Evolutionary conservation across 2,797 vertebrate genomes (phyloP).

Genomic region (Crocidura indochinensis): DNA sequence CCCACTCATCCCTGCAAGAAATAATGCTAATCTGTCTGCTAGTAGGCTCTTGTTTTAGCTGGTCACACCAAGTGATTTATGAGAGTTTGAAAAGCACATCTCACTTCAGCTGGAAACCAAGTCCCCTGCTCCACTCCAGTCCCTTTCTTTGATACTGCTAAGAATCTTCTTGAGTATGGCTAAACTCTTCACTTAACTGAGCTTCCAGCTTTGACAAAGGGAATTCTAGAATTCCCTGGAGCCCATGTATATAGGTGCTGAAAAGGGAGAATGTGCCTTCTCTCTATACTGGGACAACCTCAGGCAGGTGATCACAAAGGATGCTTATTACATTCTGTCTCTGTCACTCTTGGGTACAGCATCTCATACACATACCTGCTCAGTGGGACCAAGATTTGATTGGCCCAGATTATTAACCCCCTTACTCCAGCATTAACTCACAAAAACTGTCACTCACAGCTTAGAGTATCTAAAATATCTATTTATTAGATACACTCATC

Average conservation of each 20-base stretch:
- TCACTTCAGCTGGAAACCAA: background rate
- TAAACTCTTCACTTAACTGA: no score
- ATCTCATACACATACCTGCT: background rate
- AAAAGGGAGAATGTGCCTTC: background rate
- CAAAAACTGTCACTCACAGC: background rate
- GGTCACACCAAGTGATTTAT: background rate
- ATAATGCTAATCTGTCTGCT: background rate
- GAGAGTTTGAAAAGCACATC: background rate
- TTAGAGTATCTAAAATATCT: background rate
- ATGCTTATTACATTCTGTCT: background rate
- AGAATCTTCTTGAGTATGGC: background rate
- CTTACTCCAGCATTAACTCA: background rate
- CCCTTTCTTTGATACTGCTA: background rate
- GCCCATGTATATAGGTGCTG: background rate
- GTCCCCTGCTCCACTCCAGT: background rate
- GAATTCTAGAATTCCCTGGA: background rate
- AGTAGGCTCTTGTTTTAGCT: no score
- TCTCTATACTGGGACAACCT: accelerated
- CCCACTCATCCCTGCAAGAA: background rate
- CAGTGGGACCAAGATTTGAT: background rate
- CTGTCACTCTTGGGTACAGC: background rate
- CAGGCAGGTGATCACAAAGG: background rate
- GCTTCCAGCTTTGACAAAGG: no score
- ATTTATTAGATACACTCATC: background rate
- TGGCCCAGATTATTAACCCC: no score